A percentile compares a stretch with the other conserved stretches of the same genome.
Evolutionary conservation across 2,797 vertebrate species (phyloP).

Genomic region (Dendrocincla tyrannina): DNA sequence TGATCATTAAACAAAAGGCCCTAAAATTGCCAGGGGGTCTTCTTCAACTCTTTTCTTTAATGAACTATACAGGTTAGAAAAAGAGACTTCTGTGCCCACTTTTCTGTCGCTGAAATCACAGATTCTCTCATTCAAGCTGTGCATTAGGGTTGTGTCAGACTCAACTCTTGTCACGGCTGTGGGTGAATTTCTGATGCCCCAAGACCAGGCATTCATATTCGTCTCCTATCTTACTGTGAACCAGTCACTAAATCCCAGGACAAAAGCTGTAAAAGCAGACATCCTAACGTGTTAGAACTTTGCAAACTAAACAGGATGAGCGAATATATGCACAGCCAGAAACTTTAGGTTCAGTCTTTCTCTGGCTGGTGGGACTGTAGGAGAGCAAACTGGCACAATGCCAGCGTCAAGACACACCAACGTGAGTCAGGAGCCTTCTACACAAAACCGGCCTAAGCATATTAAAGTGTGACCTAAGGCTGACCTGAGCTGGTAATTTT

Average conservation of each 20-base stretch:
- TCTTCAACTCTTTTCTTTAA: background rate
- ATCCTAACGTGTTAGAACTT: background rate
- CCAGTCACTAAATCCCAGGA: background rate
- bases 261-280: background rate
- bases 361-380: background rate
- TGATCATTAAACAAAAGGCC: background rate
- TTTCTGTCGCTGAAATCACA: background rate
- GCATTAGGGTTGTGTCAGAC: background rate
- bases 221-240: background rate
- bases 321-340: background rate
- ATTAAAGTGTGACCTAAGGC: background rate
- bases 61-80: background rate
- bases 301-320: background rate
- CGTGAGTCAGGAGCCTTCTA: background rate
- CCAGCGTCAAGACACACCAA: background rate
- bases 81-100: background rate
- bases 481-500: background rate
- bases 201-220: background rate
- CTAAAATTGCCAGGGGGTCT: background rate
- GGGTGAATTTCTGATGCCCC: background rate
- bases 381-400: background rate
- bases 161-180: background rate
- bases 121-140: background rate
- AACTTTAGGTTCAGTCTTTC: background rate
- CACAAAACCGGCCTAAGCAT: background rate